phyloP scores from a whole-genome alignment of 2,888 invertebrate species.

The Microdon myrmicae region DNA sequence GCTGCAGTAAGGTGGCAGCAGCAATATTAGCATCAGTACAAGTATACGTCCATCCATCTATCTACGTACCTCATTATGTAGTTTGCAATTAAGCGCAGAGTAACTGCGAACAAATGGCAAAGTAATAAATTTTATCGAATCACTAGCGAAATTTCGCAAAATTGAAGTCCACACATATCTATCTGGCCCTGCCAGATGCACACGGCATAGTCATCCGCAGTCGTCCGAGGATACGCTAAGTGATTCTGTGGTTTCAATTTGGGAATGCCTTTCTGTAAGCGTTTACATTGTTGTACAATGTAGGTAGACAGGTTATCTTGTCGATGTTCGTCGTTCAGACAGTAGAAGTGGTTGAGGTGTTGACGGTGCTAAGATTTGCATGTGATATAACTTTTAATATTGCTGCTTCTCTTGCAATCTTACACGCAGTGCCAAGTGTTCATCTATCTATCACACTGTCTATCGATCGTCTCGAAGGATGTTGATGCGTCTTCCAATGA shows the following conservation, averaged over 20 bases:
- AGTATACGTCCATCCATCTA: constrained; percentile 27
- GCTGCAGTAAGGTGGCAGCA: constrained; percentile 17
- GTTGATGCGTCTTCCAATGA: constrained; percentile 1
- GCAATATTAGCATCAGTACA: constrained; percentile 23
- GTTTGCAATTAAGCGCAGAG: constrained; percentile 44
- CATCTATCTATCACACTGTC: constrained; percentile 42
- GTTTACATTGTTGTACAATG: constrained; percentile 22
- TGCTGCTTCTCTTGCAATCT: constrained; percentile 16
- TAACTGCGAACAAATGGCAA: constrained; percentile 43
- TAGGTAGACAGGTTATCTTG: constrained; percentile 50
- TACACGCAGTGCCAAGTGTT: too few species aligned
- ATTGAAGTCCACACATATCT: constrained; percentile 18
- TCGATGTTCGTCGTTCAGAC: constrained; percentile 33
- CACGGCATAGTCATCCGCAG: too few species aligned
- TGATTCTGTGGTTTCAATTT: constrained; percentile 47
- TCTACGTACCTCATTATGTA: constrained; percentile 48
- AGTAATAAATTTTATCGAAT: constrained; percentile 47
- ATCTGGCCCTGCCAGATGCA: too few species aligned
- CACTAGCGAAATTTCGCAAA: constrained; percentile 31
- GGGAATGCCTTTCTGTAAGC: constrained; percentile 24
- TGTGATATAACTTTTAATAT: constrained; percentile 31
- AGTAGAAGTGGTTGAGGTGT: constrained; percentile 42
- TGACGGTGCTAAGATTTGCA: constrained; percentile 45
- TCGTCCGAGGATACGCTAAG: constrained; percentile 35
- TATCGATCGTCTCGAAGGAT: constrained; percentile 18